phyloP scores from a whole-genome alignment of 2,888 invertebrate species.

The Cephonodes hylas region DNA sequence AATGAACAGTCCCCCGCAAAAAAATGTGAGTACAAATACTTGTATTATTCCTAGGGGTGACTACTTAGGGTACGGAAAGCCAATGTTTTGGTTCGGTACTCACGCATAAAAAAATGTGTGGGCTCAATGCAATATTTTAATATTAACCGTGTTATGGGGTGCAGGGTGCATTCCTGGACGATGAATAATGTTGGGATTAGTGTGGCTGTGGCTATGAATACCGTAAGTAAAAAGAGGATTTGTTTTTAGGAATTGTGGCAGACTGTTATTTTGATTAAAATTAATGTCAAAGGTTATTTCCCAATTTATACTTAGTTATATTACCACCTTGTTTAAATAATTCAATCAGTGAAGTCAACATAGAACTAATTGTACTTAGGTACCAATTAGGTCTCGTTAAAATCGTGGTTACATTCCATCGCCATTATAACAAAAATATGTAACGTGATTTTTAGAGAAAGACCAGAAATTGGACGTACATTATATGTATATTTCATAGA shows the following conservation, averaged over 20 bases:
- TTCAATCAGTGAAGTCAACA: too few species aligned
- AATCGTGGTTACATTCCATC: too few species aligned
- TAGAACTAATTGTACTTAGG: too few species aligned
- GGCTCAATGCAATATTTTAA: constrained; percentile 77
- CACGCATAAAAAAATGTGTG: constrained; percentile 72
- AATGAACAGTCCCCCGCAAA: constrained; percentile 61
- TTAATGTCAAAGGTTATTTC: too few species aligned
- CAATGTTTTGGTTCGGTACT: constrained; percentile 72
- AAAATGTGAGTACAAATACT: constrained; percentile 75
- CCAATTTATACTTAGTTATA: too few species aligned
- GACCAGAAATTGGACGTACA: too few species aligned
- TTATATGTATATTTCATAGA: too few species aligned
- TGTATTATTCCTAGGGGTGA: constrained; percentile 73
- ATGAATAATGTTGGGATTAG: constrained; percentile 43
- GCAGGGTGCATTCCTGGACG: constrained; percentile 56
- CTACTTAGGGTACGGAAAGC: constrained; percentile 54
- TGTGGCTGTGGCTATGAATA: constrained; percentile 36
- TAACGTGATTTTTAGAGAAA: background rate
- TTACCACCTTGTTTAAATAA: too few species aligned
- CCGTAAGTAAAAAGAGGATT: background rate
- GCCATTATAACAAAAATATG: background rate
- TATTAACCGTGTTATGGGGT: constrained; percentile 77
- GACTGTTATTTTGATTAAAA: too few species aligned
- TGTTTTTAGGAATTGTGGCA: background rate
- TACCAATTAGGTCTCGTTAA: too few species aligned